A percentile compares a stretch with the other conserved stretches of the same genome.
Evolutionary conservation across 2,888 invertebrate genomes (phyloP).

Genomic region (Spodoptera littoralis): DNA sequence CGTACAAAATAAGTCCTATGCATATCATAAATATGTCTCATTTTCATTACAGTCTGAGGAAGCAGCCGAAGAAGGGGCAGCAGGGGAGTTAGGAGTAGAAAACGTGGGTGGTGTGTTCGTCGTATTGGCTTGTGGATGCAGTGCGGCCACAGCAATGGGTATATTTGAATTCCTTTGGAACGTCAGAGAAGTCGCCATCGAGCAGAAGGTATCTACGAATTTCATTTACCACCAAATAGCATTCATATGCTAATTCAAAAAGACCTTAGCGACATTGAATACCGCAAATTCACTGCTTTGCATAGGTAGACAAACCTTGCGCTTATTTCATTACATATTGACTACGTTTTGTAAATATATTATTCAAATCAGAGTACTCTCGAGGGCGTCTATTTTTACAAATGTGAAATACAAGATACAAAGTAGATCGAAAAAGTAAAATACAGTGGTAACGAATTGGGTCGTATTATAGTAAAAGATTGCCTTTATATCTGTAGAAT

Average conservation of each 20-base stretch:
- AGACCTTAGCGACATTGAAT: conserved; percentile 25
- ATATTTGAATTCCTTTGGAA: conserved; percentile 97
- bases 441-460: too few species aligned
- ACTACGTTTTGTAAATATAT: conserved; percentile 11
- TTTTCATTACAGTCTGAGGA: conserved; percentile 67
- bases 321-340: conserved; percentile 13
- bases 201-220: conserved; percentile 90
- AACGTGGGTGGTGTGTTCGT: conserved; percentile 98
- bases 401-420: neutral
- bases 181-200: conserved; percentile 93
- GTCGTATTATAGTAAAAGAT: too few species aligned
- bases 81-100: conserved; percentile 92
- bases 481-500: neutral
- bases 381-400: neutral
- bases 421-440: neutral
- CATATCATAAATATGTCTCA: neutral
- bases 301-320: conserved; percentile 9
- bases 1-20: too few species aligned
- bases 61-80: conserved; percentile 74
- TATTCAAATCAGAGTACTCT: too few species aligned
- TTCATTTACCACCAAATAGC: conserved; percentile 33
- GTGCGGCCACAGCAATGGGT: conserved; percentile 92
- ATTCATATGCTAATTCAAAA: conserved; percentile 37
- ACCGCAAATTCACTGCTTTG: conserved; percentile 18
- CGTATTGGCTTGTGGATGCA: conserved; percentile 93